A percentile compares a stretch with the other conserved stretches of the same genome.
Evolutionary conservation across 1,140 invertebrate genomes (phyloP).

Genomic region (Hydropsyche tenuis): DNA sequence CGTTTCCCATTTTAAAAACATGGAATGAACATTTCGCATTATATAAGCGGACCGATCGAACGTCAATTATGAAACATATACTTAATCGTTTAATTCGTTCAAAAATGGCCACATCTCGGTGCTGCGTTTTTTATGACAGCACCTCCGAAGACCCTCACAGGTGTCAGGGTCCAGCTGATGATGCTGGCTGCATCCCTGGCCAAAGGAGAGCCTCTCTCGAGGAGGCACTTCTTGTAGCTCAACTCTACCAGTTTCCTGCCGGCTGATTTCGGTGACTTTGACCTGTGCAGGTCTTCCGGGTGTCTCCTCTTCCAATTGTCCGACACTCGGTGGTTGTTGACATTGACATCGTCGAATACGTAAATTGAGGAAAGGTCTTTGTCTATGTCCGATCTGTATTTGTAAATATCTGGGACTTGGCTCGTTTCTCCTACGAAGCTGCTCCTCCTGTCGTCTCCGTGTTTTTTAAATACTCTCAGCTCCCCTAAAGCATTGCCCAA

Average conservation of each 20-base stretch:
- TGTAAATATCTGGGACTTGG: constrained; percentile 55
- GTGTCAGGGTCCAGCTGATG: constrained; percentile 65
- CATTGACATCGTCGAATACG: constrained; percentile 27
- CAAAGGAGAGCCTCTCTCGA: constrained; percentile 63
- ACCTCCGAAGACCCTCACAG: constrained; percentile 65
- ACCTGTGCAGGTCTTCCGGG: neutral
- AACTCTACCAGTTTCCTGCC: constrained; percentile 60
- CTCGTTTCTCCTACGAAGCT: constrained; percentile 56
- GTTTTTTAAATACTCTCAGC: constrained; percentile 52
- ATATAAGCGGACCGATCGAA: too few species aligned
- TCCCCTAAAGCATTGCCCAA: constrained; percentile 59
- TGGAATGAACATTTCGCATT: too few species aligned
- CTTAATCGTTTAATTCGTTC: neutral
- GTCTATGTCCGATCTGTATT: constrained; percentile 56
- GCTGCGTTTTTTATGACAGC: constrained; percentile 61
- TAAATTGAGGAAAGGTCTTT: constrained; percentile 28
- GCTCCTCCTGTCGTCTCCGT: constrained; percentile 53
- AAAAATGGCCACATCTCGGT: constrained; percentile 59
- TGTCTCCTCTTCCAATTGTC: constrained; percentile 24
- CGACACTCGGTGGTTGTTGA: constrained; percentile 34
- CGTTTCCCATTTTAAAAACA: too few species aligned
- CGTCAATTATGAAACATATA: too few species aligned
- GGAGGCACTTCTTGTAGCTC: constrained; percentile 58
- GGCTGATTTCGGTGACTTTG: constrained; percentile 50
- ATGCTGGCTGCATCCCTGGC: constrained; percentile 55